Evolutionary conservation across 2,888 invertebrate species (phyloP).

Genomic region (Epistrophella euchroma): DNA sequence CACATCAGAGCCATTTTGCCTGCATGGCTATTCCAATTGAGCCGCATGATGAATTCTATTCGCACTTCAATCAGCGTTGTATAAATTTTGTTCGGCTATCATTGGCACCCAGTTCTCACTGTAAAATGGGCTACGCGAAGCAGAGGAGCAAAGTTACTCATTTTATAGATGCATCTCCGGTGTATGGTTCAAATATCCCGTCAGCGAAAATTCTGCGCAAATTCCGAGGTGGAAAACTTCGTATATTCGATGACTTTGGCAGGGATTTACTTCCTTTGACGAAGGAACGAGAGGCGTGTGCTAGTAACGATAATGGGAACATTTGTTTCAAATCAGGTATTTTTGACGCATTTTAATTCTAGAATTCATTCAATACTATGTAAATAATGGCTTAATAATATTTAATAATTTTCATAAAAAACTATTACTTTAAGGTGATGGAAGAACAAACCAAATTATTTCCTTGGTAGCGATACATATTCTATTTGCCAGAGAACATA

Average conservation of each 20-base stretch:
- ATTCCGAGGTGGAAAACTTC: conserved; percentile 87
- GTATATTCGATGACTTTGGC: conserved; percentile 88
- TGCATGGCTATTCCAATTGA: conserved; percentile 88
- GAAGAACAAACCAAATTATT: conserved; percentile 91
- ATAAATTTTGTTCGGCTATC: conserved; percentile 90
- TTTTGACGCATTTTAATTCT: background rate
- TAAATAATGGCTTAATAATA: no score
- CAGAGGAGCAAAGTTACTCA: conserved; percentile 89
- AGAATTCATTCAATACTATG: no score
- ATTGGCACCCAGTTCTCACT: conserved; percentile 87
- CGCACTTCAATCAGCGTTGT: conserved; percentile 86
- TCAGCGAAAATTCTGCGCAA: conserved; percentile 86
- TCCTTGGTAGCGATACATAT: conserved; percentile 90
- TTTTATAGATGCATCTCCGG: conserved; percentile 89
- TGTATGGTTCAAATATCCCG: conserved; percentile 89
- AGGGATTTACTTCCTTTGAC: conserved; percentile 88
- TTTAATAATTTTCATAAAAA: background rate
- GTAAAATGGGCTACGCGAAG: conserved; percentile 88
- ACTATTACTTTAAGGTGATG: conserved; percentile 86
- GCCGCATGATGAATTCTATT: conserved; percentile 86
- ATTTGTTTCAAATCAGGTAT: conserved; percentile 86
- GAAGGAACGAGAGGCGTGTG: conserved; percentile 87
- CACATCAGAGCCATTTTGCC: conserved; percentile 86
- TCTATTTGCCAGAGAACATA: conserved; percentile 91
- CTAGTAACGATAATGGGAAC: conserved; percentile 85